Evolutionary conservation across 2,888 invertebrate genomes (phyloP).

Genomic region (Tinea pellionella): DNA sequence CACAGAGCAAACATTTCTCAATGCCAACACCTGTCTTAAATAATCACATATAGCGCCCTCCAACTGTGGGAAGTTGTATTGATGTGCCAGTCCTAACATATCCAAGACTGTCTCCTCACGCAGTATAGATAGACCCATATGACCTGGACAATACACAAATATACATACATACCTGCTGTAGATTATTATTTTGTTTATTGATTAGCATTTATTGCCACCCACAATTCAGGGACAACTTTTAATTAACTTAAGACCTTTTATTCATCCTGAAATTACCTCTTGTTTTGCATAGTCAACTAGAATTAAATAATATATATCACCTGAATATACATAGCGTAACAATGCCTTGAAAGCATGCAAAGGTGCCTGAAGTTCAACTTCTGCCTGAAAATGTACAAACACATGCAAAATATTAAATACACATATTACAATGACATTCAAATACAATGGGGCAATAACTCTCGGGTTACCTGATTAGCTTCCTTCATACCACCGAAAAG

Average conservation of each 20-base stretch:
- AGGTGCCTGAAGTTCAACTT: constrained; percentile 88
- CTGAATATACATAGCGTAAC: constrained; percentile 95
- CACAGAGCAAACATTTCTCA: constrained; percentile 93
- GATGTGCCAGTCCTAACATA: constrained; percentile 89
- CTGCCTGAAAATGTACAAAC: constrained; percentile 73
- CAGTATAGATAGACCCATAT: constrained; percentile 74
- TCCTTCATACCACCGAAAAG: constrained; percentile 84
- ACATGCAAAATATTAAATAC: background rate
- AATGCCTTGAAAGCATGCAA: constrained; percentile 89
- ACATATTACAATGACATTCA: background rate
- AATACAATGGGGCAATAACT: too few relatives aligned
- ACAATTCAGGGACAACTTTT: too few relatives aligned
- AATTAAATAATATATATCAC: constrained; percentile 36
- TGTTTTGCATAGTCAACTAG: too few relatives aligned
- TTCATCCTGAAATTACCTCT: too few relatives aligned
- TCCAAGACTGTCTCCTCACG: constrained; percentile 78
- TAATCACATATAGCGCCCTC: constrained; percentile 94
- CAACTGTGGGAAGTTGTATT: constrained; percentile 93
- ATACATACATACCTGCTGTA: background rate
- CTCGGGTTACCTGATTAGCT: constrained; percentile 70
- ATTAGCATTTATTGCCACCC: background rate
- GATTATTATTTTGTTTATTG: background rate
- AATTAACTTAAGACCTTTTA: too few relatives aligned
- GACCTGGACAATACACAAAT: constrained; percentile 48
- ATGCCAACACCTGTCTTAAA: constrained; percentile 86